Conservation (phyloP, 2,113 vertebrate genomes). For the Charadrius vociferus region DNA sequence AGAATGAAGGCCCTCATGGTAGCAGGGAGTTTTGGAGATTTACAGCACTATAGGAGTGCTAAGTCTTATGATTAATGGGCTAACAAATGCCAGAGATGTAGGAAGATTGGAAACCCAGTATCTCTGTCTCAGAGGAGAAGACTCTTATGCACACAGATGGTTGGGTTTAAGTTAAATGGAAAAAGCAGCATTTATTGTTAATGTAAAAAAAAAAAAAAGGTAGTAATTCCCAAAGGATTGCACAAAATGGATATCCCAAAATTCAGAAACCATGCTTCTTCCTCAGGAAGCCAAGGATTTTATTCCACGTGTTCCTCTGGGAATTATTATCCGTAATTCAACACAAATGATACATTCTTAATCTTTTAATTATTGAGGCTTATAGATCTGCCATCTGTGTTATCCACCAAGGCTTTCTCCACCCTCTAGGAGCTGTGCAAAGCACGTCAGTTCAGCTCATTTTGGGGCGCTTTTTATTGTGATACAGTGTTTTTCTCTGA, state of each 20-base stretch:
- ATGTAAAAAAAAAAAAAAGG: neutral
- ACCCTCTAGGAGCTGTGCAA: neutral
- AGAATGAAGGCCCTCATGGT: neutral
- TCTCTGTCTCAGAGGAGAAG: neutral
- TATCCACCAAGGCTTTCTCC: neutral
- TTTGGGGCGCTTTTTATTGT: neutral
- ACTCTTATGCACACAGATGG: neutral
- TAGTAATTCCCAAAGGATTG: neutral
- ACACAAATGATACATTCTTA: neutral
- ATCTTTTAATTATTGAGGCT: neutral
- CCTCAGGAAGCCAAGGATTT: conserved; percentile 6
- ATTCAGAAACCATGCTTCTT: neutral
- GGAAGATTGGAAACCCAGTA: neutral
- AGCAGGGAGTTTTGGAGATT: neutral
- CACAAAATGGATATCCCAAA: neutral
- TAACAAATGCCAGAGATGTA: neutral
- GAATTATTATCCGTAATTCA: neutral
- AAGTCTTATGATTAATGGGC: neutral
- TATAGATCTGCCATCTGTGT: neutral
- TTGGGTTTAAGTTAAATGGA: neutral
- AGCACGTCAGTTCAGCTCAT: neutral
- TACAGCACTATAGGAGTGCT: neutral
- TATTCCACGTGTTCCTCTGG: neutral
- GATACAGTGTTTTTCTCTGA: neutral
- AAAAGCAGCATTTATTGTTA: conserved; percentile 19